A percentile compares a stretch with the other conserved stretches of the same genome.
Evolutionary conservation across 2,113 vertebrate genomes (phyloP).

Genomic region (Monopterus albus): DNA sequence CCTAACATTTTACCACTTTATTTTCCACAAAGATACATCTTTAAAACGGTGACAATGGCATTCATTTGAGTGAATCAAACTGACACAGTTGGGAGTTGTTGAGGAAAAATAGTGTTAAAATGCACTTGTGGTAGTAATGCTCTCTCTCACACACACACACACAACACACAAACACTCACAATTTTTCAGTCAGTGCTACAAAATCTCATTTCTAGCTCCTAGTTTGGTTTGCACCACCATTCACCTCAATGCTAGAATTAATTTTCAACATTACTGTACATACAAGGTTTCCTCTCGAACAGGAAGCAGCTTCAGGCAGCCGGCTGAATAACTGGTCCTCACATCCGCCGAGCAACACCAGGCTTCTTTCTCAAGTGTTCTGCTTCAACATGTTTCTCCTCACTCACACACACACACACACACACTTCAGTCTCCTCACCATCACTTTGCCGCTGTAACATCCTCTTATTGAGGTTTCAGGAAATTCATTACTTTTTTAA

Average conservation of each 20-base stretch:
- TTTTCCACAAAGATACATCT: constrained; percentile 72
- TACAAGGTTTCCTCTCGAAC: constrained; percentile 35
- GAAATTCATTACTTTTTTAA: constrained; percentile 56
- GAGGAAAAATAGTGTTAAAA: constrained; percentile 68
- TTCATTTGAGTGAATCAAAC: constrained; percentile 54
- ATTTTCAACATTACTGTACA: constrained; percentile 46
- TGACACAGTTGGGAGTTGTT: constrained; percentile 44
- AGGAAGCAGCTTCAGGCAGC: constrained; percentile 31
- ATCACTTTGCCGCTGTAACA: not conserved
- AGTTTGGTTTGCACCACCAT: constrained; percentile 43
- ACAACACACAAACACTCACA: constrained; percentile 33
- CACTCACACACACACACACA: no score
- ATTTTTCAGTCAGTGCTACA: constrained; percentile 15
- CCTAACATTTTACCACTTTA: constrained; percentile 65
- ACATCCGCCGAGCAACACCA: constrained; percentile 27
- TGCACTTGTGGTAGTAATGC: constrained; percentile 78
- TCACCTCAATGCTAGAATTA: constrained; percentile 28
- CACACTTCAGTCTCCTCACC: not conserved
- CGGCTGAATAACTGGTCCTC: constrained; percentile 8
- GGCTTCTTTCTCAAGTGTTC: constrained; percentile 32
- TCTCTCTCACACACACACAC: constrained; percentile 26
- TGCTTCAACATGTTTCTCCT: constrained; percentile 25
- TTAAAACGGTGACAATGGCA: constrained; percentile 61
- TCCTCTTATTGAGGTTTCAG: constrained; percentile 34
- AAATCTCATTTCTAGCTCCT: constrained; percentile 30